Evolutionary conservation across 1,140 invertebrate genomes (phyloP), one percentile per base, ranked within the genome.

Genomic region (Venustaconcha ellipsiformis): DNA sequence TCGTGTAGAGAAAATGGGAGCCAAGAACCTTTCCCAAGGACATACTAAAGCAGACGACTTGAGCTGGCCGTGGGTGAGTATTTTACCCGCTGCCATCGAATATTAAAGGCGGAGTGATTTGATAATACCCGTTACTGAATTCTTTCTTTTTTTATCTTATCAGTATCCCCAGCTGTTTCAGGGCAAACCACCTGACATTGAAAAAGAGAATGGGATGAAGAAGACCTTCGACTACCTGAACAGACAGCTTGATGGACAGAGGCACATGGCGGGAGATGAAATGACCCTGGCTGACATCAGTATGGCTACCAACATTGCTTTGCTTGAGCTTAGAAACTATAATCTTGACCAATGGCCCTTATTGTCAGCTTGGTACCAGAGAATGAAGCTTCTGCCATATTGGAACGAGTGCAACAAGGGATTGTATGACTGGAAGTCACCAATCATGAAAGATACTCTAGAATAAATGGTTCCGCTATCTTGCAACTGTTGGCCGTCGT

Each of bases 111-210:
- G 1, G 37, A 37, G 37, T 2, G 3, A 37, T 37, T 4, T 4
- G 37, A 37, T 37, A 37, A 6, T 37, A 6, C 1, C 37, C 37
- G 8, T 37, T 37, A 37, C 8, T 37, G 5, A 57, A 12, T 20
- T 57, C 48, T 18, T 14, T n/a, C 55, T 1, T 58, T 57, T n/a
- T 20, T 60, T 56, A 26, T 58, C 65, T 6, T 79, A 77, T 63
- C 71, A 81, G 80, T 79, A 79, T 57, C 80, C 80, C 20, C 77
- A 79, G 62, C 62, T 81, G 17, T 81, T 81, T 23, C 78, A 81
- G 72, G 78, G 78, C 1, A 81, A 79, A 55, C 78, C 77, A 8
- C 76, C 76, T 18, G 80, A 81, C 72, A 72, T 78, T 23, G 80
- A 81, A 48, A 79, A 76, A 63, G 80, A 79, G 57, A 70, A 64